Evolutionary conservation across 2,113 vertebrate species (phyloP).

Genomic region (Alexandromys fortis): DNA sequence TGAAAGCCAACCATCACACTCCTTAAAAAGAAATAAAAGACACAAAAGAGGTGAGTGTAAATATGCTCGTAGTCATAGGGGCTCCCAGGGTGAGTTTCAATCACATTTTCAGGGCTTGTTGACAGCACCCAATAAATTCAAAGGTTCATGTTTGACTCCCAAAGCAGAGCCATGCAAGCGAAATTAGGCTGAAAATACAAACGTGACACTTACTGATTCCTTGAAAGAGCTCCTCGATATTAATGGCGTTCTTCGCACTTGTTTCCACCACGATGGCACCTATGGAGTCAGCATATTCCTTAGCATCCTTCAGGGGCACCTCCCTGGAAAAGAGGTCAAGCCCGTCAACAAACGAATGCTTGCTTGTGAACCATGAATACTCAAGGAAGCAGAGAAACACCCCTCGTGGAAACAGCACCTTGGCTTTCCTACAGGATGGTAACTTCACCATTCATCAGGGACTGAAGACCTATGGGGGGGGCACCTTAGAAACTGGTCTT

Average conservation of each 20-base stretch:
- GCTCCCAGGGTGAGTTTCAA: not conserved
- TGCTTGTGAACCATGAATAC: not conserved
- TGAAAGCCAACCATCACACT: not conserved
- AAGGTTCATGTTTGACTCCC: not conserved
- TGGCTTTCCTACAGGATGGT: not conserved
- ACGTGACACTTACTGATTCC: slow-evolving; percentile 94
- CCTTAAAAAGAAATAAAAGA: not conserved
- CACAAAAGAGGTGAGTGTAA: not conserved
- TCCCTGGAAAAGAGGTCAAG: slow-evolving; percentile 88
- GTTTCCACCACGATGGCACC: slow-evolving; percentile 98
- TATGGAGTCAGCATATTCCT: slow-evolving; percentile 97
- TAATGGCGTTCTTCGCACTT: slow-evolving; percentile 97
- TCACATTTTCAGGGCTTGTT: not conserved
- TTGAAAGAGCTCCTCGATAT: slow-evolving; percentile 98
- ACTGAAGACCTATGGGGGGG: not conserved
- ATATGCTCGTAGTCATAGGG: not conserved
- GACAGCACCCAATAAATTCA: not conserved
- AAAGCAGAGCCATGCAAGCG: not conserved
- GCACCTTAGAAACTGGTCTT: not conserved
- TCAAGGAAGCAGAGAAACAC: not conserved
- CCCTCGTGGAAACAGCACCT: not conserved
- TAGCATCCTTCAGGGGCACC: slow-evolving; percentile 97
- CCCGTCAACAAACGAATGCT: not conserved
- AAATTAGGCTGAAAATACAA: too few relatives aligned
- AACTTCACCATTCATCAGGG: not conserved